These are phyloP conservation scores for Pseudomyrmex dendroicus DNA, from an alignment of 1,140 invertebrate genomes.

Conservation along the genomic window DNA sequence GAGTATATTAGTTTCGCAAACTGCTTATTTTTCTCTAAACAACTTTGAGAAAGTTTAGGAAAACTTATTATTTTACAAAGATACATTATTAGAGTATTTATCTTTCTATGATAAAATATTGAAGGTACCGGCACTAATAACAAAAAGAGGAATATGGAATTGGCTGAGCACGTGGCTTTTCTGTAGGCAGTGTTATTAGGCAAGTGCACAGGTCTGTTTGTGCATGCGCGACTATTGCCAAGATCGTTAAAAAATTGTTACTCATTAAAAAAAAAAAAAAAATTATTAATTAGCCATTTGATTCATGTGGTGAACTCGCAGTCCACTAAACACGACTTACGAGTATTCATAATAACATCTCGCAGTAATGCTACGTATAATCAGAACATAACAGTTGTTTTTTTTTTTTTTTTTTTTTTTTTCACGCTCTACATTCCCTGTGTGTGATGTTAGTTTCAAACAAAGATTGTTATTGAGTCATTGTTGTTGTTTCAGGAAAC, in stretches of 20 bases:
- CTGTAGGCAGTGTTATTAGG: constrained; percentile 81
- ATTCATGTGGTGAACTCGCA: constrained; percentile 39
- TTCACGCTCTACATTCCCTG: not conserved
- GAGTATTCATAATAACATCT: constrained; percentile 46
- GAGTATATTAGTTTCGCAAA: constrained; percentile 23
- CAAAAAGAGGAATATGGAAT: constrained; percentile 79
- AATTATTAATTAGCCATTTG: constrained; percentile 35
- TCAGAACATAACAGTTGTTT: constrained; percentile 62
- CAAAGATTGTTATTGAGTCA: constrained; percentile 6
- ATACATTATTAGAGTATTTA: constrained; percentile 36
- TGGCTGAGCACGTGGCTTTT: constrained; percentile 80
- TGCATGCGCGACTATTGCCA: constrained; percentile 74
- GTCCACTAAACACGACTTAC: constrained; percentile 49
- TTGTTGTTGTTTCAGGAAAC: constrained; percentile 75
- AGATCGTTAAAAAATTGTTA: constrained; percentile 22
- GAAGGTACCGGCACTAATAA: constrained; percentile 78
- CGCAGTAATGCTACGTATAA: constrained; percentile 48
- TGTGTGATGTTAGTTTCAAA: not conserved
- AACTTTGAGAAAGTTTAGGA: not conserved
- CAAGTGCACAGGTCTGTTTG: constrained; percentile 77
- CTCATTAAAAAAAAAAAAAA: not conserved
- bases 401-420: no score
- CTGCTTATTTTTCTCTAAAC: not conserved
- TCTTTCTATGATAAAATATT: constrained; percentile 73
- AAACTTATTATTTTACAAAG: constrained; percentile 30